Conservation (phyloP, 1,140 invertebrate genomes). For the Bombyx mandarina region DNA sequence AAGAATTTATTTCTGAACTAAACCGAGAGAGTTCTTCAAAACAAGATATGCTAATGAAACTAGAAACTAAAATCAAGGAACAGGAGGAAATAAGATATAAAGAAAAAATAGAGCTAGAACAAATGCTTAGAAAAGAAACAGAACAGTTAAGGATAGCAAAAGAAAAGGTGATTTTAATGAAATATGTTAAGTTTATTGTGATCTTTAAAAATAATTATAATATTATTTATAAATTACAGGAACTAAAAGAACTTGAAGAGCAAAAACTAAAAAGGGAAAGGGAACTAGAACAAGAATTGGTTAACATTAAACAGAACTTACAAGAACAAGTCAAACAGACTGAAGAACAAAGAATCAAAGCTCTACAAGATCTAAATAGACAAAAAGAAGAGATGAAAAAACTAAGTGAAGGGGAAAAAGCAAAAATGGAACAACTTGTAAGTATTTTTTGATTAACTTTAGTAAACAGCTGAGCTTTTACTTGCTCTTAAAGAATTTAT, state of each 20-base stretch:
- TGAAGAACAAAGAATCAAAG: constrained; percentile 57
- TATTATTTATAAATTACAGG: constrained; percentile 24
- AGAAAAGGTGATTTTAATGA: constrained; percentile 34
- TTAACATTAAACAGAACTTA: constrained; percentile 65
- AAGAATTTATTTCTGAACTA: constrained; percentile 61
- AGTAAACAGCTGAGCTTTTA: background rate
- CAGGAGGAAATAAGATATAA: constrained; percentile 41
- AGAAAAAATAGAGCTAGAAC: constrained; percentile 43
- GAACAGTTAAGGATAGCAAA: constrained; percentile 42
- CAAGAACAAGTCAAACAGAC: constrained; percentile 61
- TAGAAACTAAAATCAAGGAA: constrained; percentile 46
- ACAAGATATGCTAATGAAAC: constrained; percentile 54
- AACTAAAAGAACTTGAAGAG: constrained; percentile 42
- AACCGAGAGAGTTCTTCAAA: constrained; percentile 67
- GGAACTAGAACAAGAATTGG: constrained; percentile 38
- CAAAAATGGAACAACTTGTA: constrained; percentile 60
- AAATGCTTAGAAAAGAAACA: constrained; percentile 32
- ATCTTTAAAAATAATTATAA: constrained; percentile 2
- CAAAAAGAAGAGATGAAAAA: constrained; percentile 67
- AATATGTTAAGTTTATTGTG: background rate
- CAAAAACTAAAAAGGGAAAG: constrained; percentile 40
- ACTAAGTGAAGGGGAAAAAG: constrained; percentile 63
- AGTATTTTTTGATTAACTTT: constrained; percentile 5
- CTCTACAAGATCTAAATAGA: constrained; percentile 59
- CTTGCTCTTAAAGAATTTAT: too few species aligned